Evolutionary conservation across 2,113 vertebrate species (phyloP).

Genomic region (Syngnathus typhle): DNA sequence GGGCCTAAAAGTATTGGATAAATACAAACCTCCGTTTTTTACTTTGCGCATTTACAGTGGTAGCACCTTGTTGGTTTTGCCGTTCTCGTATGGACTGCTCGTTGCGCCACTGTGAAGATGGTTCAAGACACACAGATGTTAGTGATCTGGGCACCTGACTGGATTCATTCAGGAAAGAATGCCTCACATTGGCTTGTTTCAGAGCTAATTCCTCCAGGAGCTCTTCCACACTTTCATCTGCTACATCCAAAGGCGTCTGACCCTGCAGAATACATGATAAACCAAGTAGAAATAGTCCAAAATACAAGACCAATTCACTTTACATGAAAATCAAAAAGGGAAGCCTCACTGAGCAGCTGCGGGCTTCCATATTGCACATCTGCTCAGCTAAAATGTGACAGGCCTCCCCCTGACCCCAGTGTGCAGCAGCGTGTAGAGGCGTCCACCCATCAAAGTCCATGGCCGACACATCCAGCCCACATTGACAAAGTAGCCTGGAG

Average conservation of each 20-base stretch:
- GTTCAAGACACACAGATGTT: neutral
- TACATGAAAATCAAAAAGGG: neutral
- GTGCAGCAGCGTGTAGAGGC: slow-evolving; percentile 86
- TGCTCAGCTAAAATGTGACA: slow-evolving; percentile 85
- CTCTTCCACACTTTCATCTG: slow-evolving; percentile 76
- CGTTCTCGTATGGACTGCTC: slow-evolving; percentile 60
- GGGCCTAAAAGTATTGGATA: neutral
- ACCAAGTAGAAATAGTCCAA: neutral
- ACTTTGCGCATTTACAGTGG: slow-evolving; percentile 43
- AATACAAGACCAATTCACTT: no score
- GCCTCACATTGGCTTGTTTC: slow-evolving; percentile 79
- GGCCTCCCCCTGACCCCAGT: slow-evolving; percentile 90
- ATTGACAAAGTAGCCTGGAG: slow-evolving; percentile 84
- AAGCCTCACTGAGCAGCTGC: slow-evolving; percentile 83
- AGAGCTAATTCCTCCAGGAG: slow-evolving; percentile 78
- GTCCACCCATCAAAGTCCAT: slow-evolving; percentile 90
- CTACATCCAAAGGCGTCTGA: slow-evolving; percentile 84
- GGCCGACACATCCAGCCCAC: slow-evolving; percentile 82
- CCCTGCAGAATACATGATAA: slow-evolving; percentile 62
- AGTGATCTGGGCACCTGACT: slow-evolving; percentile 1
- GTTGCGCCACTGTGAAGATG: slow-evolving; percentile 60
- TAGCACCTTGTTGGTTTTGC: slow-evolving; percentile 58
- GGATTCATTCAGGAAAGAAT: neutral
- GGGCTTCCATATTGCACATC: slow-evolving; percentile 87
- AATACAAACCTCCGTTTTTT: slow-evolving; percentile 62